Evolutionary conservation across 2,888 invertebrate species (phyloP).

Genomic region (Hemaris fuciformis): DNA sequence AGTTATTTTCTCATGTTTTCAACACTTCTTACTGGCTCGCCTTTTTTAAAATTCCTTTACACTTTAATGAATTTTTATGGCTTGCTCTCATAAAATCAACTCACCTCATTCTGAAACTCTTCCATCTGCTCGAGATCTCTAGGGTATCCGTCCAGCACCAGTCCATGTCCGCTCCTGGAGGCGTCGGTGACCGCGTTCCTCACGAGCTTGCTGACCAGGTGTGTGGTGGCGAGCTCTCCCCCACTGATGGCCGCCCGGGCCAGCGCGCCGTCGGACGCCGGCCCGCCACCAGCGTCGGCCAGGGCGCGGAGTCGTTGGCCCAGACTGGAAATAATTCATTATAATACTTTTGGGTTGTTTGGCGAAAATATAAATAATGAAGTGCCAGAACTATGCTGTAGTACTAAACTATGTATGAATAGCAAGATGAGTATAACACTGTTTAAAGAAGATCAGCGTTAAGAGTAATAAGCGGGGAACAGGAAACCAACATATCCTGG

Average conservation of each 20-base stretch:
- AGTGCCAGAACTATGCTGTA: no score
- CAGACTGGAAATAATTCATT: slow-evolving; percentile 72
- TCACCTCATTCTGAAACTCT: slow-evolving; percentile 94
- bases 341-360: neutral
- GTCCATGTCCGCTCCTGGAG: slow-evolving; percentile 84
- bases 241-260: slow-evolving; percentile 86
- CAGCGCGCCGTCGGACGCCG: slow-evolving; percentile 83
- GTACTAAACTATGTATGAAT: no score
- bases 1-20: no score
- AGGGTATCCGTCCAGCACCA: slow-evolving; percentile 97
- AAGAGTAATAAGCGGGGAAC: no score
- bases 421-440: no score
- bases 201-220: slow-evolving; percentile 88
- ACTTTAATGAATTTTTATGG: no score
- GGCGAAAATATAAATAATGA: neutral
- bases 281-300: slow-evolving; percentile 85
- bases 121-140: slow-evolving; percentile 93
- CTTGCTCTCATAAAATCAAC: no score
- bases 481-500: no score
- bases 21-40: no score
- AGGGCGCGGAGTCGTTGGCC: slow-evolving; percentile 89
- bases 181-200: slow-evolving; percentile 84
- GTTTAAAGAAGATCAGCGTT: no score
- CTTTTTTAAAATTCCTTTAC: no score
- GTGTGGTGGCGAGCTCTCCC: slow-evolving; percentile 91